Evolutionary conservation across 2,113 vertebrate species (phyloP), one percentile per base, ranked within the genome.

Genomic region (Urocolius indicus): DNA sequence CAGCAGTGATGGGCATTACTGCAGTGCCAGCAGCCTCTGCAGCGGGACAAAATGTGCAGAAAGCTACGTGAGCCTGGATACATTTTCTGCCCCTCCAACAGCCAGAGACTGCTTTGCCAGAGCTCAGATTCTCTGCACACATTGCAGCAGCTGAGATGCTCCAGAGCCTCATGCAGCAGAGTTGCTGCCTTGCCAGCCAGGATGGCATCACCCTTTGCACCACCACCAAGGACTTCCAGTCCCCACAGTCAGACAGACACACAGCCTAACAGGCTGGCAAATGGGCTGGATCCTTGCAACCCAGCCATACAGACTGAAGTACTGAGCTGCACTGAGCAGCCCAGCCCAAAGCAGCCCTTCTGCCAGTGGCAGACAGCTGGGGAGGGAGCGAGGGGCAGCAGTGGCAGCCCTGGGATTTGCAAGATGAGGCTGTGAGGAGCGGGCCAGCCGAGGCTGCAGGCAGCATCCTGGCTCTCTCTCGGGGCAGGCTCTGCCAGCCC

Each of bases 401-500:
- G 36, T 27, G 71, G 63, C 43, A 51, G 59, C 15, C 36, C 19
- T 45, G 34, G 27, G 22, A 17, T 74, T 51, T 87, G 65, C 57
- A 43, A 63, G 76, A 71, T 8, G 26, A 49, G 29, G 68, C 55
- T 5, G 5, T 20, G 34, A 74, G 62, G 20, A 81, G 32, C 22
- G 16, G 67, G 65, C 81, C 2, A 15, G 76, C 79, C 6, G 29
- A 77, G 46, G 75, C 49, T 85, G 58, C 6, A 2, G 74, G 66
- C 73, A 91, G 83, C 81, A 94, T 65, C 81, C 38, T 7, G 3
- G 72, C 93, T 93, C 92, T 83, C 9, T 93, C 92, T 83, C 9
- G 7, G 95, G 77, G 88, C 92, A 91, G 66, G 71, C 93, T 76
- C 43, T 23, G 36, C 74, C 96, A 92, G 41, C 26, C 94, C 93